These are phyloP conservation scores for Polydrusus tereticollis DNA, from an alignment of 2,888 invertebrate genomes.

Conservation along the genomic window DNA sequence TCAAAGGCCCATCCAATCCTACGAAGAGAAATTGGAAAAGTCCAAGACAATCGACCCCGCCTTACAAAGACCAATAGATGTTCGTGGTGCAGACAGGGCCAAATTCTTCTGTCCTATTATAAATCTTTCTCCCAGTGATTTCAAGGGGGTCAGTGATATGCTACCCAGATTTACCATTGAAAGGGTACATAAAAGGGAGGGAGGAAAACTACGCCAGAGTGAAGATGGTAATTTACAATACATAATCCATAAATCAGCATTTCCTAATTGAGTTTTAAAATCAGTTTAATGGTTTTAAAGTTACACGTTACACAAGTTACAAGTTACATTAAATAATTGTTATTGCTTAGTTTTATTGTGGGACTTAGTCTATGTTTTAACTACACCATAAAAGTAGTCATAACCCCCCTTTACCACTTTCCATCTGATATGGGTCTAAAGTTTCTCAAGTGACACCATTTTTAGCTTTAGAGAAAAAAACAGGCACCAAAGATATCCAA, in stretches of 20 bases:
- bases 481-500: slow-evolving; percentile 40
- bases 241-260: too few relatives aligned
- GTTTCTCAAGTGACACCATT: too few relatives aligned
- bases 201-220: slow-evolving; percentile 36
- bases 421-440: too few relatives aligned
- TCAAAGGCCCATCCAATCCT: slow-evolving; percentile 53
- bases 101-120: slow-evolving; percentile 57
- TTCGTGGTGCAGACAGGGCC: slow-evolving; percentile 57
- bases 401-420: too few relatives aligned
- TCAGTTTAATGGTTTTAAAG: too few relatives aligned
- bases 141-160: slow-evolving; percentile 49
- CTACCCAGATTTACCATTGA: slow-evolving; percentile 55
- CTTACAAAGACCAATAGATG: slow-evolving; percentile 49
- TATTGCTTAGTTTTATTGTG: too few relatives aligned
- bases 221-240: not conserved
- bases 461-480: slow-evolving; percentile 11
- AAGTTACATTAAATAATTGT: too few relatives aligned
- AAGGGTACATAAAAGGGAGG: slow-evolving; percentile 47
- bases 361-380: too few relatives aligned
- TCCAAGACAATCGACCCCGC: slow-evolving; percentile 54
- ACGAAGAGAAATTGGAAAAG: slow-evolving; percentile 42
- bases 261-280: too few relatives aligned
- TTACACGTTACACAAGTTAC: too few relatives aligned
- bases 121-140: slow-evolving; percentile 53
- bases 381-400: too few relatives aligned